phyloP scores from a whole-genome alignment of 2,113 vertebrate species.

The Lophura nycthemera region DNA sequence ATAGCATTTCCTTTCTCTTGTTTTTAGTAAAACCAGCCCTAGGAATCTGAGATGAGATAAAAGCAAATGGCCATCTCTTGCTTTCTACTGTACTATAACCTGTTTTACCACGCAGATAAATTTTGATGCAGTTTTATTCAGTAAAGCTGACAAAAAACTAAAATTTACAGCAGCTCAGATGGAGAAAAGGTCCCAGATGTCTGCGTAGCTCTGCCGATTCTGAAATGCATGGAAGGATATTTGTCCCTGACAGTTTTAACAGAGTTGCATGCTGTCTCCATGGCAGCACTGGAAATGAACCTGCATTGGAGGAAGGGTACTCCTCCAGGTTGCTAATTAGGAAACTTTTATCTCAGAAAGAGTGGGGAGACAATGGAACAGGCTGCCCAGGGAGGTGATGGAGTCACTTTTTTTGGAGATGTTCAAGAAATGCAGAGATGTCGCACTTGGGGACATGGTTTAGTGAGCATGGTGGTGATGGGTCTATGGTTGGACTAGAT shows the following conservation, averaged over 20 bases:
- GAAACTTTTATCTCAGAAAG: too few relatives aligned
- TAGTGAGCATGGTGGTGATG: too few relatives aligned
- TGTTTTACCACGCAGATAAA: background rate
- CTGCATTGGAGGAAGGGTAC: background rate
- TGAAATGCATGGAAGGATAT: background rate
- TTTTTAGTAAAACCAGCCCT: background rate
- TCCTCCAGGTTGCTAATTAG: background rate
- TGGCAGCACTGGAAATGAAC: background rate
- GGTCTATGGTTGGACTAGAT: too few relatives aligned
- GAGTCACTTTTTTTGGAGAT: too few relatives aligned
- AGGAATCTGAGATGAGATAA: background rate
- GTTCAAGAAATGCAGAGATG: too few relatives aligned
- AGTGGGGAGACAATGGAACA: too few relatives aligned
- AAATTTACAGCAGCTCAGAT: background rate
- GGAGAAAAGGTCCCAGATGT: background rate
- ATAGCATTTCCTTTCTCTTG: background rate
- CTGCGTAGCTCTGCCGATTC: background rate
- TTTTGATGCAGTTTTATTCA: background rate
- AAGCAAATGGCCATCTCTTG: background rate
- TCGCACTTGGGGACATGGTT: too few relatives aligned
- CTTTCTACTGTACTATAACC: background rate
- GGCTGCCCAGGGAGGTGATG: too few relatives aligned
- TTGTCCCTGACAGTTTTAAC: background rate
- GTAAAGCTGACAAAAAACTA: background rate
- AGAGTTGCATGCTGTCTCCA: background rate